Conservation (phyloP, 2,888 invertebrate species). For the Thymelicus sylvestris region DNA sequence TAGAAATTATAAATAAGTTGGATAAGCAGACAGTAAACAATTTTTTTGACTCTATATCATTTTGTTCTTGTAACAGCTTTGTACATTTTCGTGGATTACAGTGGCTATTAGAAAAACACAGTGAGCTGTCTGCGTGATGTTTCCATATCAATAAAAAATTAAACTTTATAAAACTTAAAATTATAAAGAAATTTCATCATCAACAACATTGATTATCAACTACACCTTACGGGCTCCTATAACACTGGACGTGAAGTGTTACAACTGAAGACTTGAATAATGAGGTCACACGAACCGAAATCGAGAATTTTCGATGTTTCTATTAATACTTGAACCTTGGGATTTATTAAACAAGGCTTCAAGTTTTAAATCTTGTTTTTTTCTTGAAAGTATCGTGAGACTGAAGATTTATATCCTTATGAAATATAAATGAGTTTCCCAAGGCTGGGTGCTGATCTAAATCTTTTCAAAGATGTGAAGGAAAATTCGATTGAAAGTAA, state of each 20-base stretch:
- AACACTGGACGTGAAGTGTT: conserved; percentile 45
- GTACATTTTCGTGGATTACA: too few relatives aligned
- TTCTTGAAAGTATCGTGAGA: background rate
- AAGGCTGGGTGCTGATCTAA: background rate
- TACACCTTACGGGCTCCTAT: background rate
- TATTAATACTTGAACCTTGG: conserved; percentile 21
- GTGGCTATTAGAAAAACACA: too few relatives aligned
- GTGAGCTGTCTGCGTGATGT: too few relatives aligned
- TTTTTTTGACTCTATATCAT: too few relatives aligned
- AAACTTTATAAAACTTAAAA: too few relatives aligned
- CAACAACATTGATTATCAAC: background rate
- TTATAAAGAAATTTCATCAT: too few relatives aligned
- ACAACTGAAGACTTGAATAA: conserved; percentile 60
- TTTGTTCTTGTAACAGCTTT: too few relatives aligned
- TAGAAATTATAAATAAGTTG: too few relatives aligned
- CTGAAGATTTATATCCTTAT: conserved; percentile 21
- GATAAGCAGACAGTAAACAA: too few relatives aligned
- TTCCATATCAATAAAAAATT: too few relatives aligned
- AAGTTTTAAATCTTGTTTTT: conserved; percentile 24
- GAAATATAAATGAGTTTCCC: conserved; percentile 28
- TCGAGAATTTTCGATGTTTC: conserved; percentile 46
- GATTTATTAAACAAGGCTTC: conserved; percentile 29
- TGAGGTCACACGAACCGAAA: conserved; percentile 61
- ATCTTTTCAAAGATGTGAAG: conserved; percentile 7
- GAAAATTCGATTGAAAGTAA: background rate